phyloP scores from a whole-genome alignment of 2,888 invertebrate species.

The Protonemura montana region DNA sequence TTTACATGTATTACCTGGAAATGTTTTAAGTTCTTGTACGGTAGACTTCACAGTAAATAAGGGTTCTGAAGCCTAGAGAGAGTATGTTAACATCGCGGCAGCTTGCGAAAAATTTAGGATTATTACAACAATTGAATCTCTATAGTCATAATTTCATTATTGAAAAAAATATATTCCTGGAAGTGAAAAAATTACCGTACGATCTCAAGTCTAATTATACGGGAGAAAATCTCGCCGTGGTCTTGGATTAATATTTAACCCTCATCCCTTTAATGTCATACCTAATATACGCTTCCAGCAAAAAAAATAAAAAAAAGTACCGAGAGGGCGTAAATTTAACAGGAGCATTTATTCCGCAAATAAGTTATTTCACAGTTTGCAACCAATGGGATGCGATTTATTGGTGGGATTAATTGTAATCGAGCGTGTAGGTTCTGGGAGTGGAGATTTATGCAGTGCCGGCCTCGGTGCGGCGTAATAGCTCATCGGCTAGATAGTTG shows the following conservation, averaged over 20 bases:
- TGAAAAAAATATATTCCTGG: background rate
- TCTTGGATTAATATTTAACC: background rate
- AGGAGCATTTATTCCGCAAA: background rate
- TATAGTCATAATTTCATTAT: background rate
- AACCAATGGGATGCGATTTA: background rate
- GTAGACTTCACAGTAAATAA: no score
- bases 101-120: background rate
- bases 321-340: background rate
- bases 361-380: slow-evolving; percentile 12
- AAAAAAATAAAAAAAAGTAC: background rate
- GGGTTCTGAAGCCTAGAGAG: background rate
- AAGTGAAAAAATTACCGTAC: background rate
- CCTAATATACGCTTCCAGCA: background rate
- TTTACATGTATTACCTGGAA: background rate
- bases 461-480: background rate
- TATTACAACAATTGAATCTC: background rate
- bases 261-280: background rate
- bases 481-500: slow-evolving; percentile 9
- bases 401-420: background rate
- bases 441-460: background rate
- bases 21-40: background rate
- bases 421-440: background rate
- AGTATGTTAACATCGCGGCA: background rate
- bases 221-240: background rate
- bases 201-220: background rate